phyloP scores from a whole-genome alignment of 2,113 vertebrate genomes.

The Centropus bengalensis region DNA sequence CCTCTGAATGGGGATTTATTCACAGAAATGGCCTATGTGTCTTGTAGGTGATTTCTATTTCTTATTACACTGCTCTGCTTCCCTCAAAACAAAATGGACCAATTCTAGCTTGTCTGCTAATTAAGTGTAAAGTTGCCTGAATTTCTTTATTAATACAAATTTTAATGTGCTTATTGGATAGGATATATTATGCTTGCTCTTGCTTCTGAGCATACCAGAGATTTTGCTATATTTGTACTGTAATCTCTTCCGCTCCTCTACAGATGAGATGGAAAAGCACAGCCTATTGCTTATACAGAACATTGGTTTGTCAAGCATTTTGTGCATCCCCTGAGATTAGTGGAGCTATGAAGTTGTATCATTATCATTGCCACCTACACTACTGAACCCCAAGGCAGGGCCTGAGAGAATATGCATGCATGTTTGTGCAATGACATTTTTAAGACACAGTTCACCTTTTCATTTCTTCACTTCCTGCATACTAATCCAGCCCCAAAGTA shows the following conservation, averaged over 20 bases:
- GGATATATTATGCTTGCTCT: background rate
- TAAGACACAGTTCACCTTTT: conserved; percentile 20
- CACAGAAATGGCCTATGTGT: background rate
- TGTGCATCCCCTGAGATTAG: conserved; percentile 57
- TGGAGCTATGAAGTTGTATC: conserved; percentile 62
- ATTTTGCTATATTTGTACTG: conserved; percentile 3
- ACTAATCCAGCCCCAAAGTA: conserved; percentile 32
- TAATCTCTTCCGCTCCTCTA: background rate
- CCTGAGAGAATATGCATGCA: conserved; percentile 34
- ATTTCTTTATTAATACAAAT: background rate
- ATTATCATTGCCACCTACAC: conserved; percentile 53
- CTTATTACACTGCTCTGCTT: background rate
- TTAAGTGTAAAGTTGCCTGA: conserved; percentile 6
- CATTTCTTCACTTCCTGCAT: conserved; percentile 40
- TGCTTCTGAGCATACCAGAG: background rate
- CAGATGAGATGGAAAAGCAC: conserved; percentile 17
- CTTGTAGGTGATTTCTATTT: background rate
- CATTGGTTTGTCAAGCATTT: conserved; percentile 50
- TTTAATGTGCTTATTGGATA: background rate
- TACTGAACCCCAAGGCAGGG: conserved; percentile 42
- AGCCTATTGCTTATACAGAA: conserved; percentile 17
- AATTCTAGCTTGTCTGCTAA: conserved; percentile 7
- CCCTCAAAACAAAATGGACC: background rate
- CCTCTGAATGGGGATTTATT: background rate
- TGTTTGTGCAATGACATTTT: conserved; percentile 68